phyloP scores from a whole-genome alignment of 37 sponge, comb jelly and placozoan species.

The Aplysina aerophoba region DNA sequence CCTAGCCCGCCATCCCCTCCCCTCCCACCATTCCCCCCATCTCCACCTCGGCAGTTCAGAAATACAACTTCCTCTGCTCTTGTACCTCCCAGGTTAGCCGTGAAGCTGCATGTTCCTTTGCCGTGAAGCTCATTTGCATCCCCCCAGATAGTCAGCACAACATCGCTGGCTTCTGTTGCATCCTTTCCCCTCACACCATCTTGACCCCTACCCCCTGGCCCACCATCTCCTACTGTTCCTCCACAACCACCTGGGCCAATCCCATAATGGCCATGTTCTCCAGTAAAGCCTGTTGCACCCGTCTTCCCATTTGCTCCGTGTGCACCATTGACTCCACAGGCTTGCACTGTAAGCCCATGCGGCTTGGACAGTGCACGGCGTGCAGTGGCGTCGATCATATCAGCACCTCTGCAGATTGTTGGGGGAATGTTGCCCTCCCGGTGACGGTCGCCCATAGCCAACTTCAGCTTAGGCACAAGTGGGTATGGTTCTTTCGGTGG shows the following conservation, averaged over 20 bases:
- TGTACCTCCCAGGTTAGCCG: constrained; percentile 64
- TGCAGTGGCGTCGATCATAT: constrained; percentile 46
- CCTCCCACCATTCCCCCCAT: constrained; percentile 79
- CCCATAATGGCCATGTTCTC: constrained; percentile 29
- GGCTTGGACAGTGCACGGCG: constrained; percentile 60
- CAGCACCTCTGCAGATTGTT: constrained; percentile 25
- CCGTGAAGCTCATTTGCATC: constrained; percentile 55
- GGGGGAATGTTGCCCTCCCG: constrained; percentile 44
- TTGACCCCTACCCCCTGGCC: constrained; percentile 60
- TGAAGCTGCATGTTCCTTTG: constrained; percentile 41
- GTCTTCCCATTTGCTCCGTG: constrained; percentile 46
- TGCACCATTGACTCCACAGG: constrained; percentile 54
- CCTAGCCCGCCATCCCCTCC: constrained; percentile 81
- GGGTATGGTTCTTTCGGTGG: constrained; percentile 50
- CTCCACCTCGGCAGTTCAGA: constrained; percentile 74
- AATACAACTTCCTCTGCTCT: constrained; percentile 62
- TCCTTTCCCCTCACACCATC: constrained; percentile 52
- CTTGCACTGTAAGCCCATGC: constrained; percentile 55
- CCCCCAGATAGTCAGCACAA: constrained; percentile 57
- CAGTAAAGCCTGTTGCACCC: constrained; percentile 45
- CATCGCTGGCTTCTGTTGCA: constrained; percentile 83
- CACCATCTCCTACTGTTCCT: constrained; percentile 60
- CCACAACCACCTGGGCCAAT: constrained; percentile 52
- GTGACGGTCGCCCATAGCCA: constrained; percentile 56
- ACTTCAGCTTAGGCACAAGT: constrained; percentile 41